Evolutionary conservation across 37 sponge, comb jelly and placozoan species (phyloP).

Genomic region (Chondrosia reniformis): DNA sequence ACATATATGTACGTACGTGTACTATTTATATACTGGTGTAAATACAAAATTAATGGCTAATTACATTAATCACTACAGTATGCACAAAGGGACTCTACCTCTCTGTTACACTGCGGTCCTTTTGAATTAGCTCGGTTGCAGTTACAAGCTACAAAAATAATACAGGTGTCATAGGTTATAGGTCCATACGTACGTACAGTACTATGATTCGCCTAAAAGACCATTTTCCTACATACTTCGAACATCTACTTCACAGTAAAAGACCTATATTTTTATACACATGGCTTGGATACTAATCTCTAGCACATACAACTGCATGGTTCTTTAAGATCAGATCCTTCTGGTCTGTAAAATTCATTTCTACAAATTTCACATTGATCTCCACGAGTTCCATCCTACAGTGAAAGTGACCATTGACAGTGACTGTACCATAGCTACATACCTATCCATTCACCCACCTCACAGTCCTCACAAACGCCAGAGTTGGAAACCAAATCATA

Average conservation of each 20-base stretch:
- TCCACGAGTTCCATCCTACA: constrained; percentile 9
- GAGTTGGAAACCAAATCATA: not conserved
- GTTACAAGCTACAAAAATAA: too few relatives aligned
- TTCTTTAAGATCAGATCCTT: not conserved
- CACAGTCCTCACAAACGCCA: not conserved
- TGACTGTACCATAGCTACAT: not conserved
- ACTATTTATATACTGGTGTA: too few relatives aligned
- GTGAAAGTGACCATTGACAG: not conserved
- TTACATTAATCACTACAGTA: too few relatives aligned
- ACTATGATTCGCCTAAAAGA: too few relatives aligned
- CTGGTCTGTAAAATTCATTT: not conserved
- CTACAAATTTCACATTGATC: constrained; percentile 4
- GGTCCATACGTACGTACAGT: too few relatives aligned
- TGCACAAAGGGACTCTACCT: too few relatives aligned
- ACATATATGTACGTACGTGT: not conserved
- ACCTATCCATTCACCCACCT: not conserved
- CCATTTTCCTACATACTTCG: too few relatives aligned
- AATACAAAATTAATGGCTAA: too few relatives aligned
- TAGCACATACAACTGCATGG: not conserved
- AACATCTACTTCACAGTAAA: too few relatives aligned
- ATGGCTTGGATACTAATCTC: not conserved
- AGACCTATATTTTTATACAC: not conserved
- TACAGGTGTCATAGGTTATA: too few relatives aligned
- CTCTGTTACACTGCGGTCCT: too few relatives aligned
- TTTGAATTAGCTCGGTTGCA: too few relatives aligned